Conservation (phyloP, 2,113 vertebrate species). For the Reinhardtius hippoglossoides region DNA sequence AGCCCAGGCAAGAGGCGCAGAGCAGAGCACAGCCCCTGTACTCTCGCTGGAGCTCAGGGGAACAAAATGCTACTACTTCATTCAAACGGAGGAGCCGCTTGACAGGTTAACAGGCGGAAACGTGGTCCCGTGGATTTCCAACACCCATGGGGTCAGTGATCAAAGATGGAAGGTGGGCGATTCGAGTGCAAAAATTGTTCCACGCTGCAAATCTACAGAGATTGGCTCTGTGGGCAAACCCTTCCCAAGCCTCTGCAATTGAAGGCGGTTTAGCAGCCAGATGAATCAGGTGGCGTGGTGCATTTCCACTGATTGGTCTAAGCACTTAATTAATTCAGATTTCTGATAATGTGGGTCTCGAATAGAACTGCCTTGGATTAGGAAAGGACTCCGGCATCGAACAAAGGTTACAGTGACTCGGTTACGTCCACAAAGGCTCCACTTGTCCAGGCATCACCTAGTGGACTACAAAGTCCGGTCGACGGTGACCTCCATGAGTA, state of each 20-base stretch:
- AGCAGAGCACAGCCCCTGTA: constrained; percentile 34
- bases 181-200: constrained; percentile 24
- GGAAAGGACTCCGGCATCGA: background rate
- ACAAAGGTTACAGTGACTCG: constrained; percentile 4
- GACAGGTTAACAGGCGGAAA: constrained; percentile 20
- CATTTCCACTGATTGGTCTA: constrained; percentile 10
- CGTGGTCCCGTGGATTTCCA: constrained; percentile 21
- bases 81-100: constrained; percentile 31
- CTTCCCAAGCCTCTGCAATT: background rate
- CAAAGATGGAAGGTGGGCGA: constrained; percentile 17
- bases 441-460: constrained; percentile 37
- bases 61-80: constrained; percentile 48
- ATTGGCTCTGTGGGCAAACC: background rate
- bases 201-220: constrained; percentile 6
- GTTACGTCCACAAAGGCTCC: constrained; percentile 20
- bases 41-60: constrained; percentile 31
- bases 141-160: constrained; percentile 26
- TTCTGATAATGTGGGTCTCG: background rate
- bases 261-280: background rate
- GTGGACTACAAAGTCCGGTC: constrained; percentile 29
- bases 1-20: constrained; percentile 69
- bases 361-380: background rate
- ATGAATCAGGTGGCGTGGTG: constrained; percentile 24
- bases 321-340: background rate
- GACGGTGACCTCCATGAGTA: constrained; percentile 20